Base-by-base conservation (phyloP, 1,140 invertebrate species). In the Listronotus oregonensis region DNA sequence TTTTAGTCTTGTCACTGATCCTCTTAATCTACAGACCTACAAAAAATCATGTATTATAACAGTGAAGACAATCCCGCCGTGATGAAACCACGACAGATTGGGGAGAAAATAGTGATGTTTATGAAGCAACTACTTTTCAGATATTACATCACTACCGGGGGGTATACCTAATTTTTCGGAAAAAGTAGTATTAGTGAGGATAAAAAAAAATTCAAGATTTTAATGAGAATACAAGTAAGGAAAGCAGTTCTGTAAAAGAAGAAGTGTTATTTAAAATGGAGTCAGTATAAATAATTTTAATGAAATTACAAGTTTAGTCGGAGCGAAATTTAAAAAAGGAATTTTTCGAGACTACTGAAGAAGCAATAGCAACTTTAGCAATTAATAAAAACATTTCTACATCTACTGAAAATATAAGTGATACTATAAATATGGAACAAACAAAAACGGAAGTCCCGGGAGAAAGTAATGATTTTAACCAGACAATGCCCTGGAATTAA, bases 201-300 rank as follows among this genome's bases (percentile, higher is more conserved):
- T n/a, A n/a, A n/a, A n/a, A n/a, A n/a, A n/a, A n/a, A n/a, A n/a
- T 27, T 27, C 21, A 27, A 27, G 21, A 27, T 27, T 27, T 5
- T 27, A 27, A 5, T 27, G 21, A 27, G 21, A 27, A 5, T 27
- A 52, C 27, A 14, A 52, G 18, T 17, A 18, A 14, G 11, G 6
- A 0, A 1, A n/a, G 4, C 6, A 34, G 3, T 40, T 15, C 14
- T 0, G 18, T 15, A 15, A 40, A n/a, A 17, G 52, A 39, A 15
- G 32, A 39, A 14, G n/a, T 9, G n/a, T 27, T 58, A 46, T 17
- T 40, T 6, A 43, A 12, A 58, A 58, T 58, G 55, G 55, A 2
- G 18, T 58, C 6, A 58, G 40, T 21, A n/a, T 46, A 10, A 17
- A 58, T 18, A 42, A 58, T 32, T 46, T 58, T 6, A 58, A 42